Conservation (phyloP, 2,888 invertebrate genomes). For the Holacanthella duospinosa region DNA sequence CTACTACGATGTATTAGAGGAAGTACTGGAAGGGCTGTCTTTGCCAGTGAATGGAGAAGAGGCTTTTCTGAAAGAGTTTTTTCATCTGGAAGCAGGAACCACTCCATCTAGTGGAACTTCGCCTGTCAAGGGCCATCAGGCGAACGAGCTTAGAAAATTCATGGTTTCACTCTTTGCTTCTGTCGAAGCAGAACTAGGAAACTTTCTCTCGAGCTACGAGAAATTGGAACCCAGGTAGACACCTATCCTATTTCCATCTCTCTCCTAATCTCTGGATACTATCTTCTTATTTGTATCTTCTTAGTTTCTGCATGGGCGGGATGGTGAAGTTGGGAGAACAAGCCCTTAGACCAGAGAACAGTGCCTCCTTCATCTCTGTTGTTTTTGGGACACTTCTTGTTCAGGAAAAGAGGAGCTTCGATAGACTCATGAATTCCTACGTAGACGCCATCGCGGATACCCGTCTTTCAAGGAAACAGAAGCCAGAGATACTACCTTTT, state of each 20-base stretch:
- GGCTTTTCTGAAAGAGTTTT: conserved; percentile 32
- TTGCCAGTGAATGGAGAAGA: conserved; percentile 36
- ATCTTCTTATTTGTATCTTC: neutral
- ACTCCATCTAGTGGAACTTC: conserved; percentile 24
- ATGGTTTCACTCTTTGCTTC: conserved; percentile 82
- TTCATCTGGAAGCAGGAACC: conserved; percentile 30
- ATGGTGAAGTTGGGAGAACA: conserved; percentile 84
- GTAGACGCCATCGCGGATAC: conserved; percentile 69
- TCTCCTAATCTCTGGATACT: neutral
- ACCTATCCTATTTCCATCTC: neutral
- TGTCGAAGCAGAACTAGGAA: conserved; percentile 73
- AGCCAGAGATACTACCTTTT: conserved; percentile 82
- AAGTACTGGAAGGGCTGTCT: conserved; percentile 56
- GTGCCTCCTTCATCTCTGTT: conserved; percentile 75
- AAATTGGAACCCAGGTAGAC: conserved; percentile 81
- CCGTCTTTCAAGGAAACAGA: conserved; percentile 59
- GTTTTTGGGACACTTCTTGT: conserved; percentile 76
- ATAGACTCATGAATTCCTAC: conserved; percentile 77
- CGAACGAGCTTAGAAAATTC: conserved; percentile 66
- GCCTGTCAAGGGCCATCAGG: conserved; percentile 25
- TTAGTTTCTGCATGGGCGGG: conserved; percentile 84
- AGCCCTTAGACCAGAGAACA: conserved; percentile 77
- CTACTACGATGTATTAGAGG: conserved; percentile 61
- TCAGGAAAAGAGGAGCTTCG: conserved; percentile 80
- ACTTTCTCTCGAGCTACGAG: conserved; percentile 76